Conservation (phyloP, 2,113 vertebrate genomes). For the Xyrauchen texanus region DNA sequence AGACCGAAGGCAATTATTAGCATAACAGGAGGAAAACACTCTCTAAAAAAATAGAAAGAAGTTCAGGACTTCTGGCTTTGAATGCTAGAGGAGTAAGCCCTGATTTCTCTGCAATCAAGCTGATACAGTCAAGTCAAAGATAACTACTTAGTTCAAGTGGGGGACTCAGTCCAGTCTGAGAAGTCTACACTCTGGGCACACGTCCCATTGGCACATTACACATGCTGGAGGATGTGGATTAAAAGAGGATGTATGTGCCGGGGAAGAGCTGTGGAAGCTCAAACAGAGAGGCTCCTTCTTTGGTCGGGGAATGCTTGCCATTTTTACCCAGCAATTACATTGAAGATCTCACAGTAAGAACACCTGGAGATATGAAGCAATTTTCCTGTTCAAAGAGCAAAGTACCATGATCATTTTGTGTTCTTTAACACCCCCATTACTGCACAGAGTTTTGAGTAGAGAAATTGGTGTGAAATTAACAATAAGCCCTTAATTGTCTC, state of each 20-base stretch:
- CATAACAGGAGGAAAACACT: neutral
- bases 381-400: slow-evolving; percentile 35
- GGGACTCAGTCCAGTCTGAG: slow-evolving; percentile 37
- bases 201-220: slow-evolving; percentile 44
- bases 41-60: neutral
- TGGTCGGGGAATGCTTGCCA: slow-evolving; percentile 13
- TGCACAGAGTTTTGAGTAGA: slow-evolving; percentile 28
- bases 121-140: slow-evolving; percentile 57
- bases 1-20: neutral
- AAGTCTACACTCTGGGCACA: slow-evolving; percentile 43
- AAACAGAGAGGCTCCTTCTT: slow-evolving; percentile 40
- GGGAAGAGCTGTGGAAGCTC: neutral
- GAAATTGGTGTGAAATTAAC: slow-evolving; percentile 38
- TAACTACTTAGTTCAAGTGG: slow-evolving; percentile 48
- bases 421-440: slow-evolving; percentile 9
- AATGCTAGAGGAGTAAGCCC: neutral
- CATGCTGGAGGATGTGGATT: slow-evolving; percentile 45
- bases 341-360: slow-evolving; percentile 41
- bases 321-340: slow-evolving; percentile 35
- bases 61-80: neutral
- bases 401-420: neutral
- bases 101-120: slow-evolving; percentile 36
- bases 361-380: slow-evolving; percentile 37
- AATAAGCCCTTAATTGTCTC: slow-evolving; percentile 44
- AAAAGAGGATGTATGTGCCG: slow-evolving; percentile 18